phyloP scores from a whole-genome alignment of 2,888 invertebrate species.

The Lathronympha strigana region DNA sequence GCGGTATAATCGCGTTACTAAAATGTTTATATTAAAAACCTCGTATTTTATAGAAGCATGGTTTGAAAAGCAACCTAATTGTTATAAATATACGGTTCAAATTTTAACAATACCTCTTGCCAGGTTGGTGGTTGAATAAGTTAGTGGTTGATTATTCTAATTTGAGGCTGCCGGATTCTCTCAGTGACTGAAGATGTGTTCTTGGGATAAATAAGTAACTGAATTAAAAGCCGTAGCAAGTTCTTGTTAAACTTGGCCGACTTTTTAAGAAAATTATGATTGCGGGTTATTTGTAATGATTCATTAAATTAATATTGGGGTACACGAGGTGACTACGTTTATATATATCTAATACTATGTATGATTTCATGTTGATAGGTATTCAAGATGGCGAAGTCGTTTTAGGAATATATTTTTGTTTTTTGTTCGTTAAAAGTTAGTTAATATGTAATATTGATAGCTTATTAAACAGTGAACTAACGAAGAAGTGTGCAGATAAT shows the following conservation, averaged over 20 bases:
- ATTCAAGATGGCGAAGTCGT: too few species aligned
- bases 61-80: not conserved
- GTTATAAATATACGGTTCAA: not conserved
- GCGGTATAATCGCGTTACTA: conserved; percentile 22
- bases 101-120: not conserved
- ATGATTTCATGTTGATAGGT: too few species aligned
- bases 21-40: not conserved
- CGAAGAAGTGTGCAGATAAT: too few species aligned
- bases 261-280: not conserved
- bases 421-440: too few species aligned
- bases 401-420: too few species aligned
- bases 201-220: conserved; percentile 15
- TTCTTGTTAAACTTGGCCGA: not conserved
- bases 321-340: too few species aligned
- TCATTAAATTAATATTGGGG: not conserved
- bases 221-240: conserved; percentile 1
- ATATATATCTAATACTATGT: too few species aligned
- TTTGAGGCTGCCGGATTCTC: conserved; percentile 19
- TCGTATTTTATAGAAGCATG: not conserved
- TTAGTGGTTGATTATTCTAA: conserved; percentile 11
- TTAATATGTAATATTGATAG: too few species aligned
- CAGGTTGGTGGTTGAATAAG: not conserved
- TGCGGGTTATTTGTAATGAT: not conserved
- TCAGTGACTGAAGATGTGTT: conserved; percentile 21
- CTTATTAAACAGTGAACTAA: too few species aligned